These are phyloP conservation scores for Drosophila ustulata DNA, from an alignment of 2,888 invertebrate species.

Conservation along the genomic window DNA sequence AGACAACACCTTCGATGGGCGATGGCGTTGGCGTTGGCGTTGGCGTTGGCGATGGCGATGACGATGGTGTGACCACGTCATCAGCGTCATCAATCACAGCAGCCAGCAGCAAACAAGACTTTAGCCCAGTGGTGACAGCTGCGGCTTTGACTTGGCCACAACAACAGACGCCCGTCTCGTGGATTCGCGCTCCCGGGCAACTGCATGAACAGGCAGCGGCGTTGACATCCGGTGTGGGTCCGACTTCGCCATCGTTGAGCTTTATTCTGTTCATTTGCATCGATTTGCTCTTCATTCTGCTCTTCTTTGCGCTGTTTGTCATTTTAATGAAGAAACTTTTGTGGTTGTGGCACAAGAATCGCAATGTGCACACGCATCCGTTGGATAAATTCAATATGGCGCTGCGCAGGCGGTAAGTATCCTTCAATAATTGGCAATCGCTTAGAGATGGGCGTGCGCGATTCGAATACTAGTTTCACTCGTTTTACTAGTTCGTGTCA, in stretches of 20 bases:
- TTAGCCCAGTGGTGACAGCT: constrained; percentile 53
- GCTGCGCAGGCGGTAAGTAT: constrained; percentile 85
- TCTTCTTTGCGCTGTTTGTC: constrained; percentile 89
- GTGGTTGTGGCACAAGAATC: constrained; percentile 86
- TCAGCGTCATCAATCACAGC: constrained; percentile 65
- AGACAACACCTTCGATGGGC: constrained; percentile 29
- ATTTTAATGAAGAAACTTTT: constrained; percentile 88
- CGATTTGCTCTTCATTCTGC: constrained; percentile 88
- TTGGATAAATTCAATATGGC: constrained; percentile 88
- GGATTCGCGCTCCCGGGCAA: constrained; percentile 30
- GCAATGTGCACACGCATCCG: constrained; percentile 76
- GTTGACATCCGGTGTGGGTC: constrained; percentile 59
- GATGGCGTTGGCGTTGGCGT: background rate
- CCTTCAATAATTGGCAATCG: constrained; percentile 6
- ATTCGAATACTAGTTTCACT: background rate
- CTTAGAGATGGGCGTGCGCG: constrained; percentile 12
- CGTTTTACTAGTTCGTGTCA: background rate
- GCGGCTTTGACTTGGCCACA: constrained; percentile 64
- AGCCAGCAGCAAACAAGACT: constrained; percentile 34
- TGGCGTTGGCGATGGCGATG: constrained; percentile 5
- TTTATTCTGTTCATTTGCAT: constrained; percentile 86
- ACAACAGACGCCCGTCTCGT: constrained; percentile 37
- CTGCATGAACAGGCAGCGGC: constrained; percentile 48
- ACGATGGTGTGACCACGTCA: constrained; percentile 46
- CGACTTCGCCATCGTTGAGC: constrained; percentile 69